Base-by-base conservation (phyloP, 1,140 invertebrate genomes). In the Alviniconcha marisindica region DNA sequence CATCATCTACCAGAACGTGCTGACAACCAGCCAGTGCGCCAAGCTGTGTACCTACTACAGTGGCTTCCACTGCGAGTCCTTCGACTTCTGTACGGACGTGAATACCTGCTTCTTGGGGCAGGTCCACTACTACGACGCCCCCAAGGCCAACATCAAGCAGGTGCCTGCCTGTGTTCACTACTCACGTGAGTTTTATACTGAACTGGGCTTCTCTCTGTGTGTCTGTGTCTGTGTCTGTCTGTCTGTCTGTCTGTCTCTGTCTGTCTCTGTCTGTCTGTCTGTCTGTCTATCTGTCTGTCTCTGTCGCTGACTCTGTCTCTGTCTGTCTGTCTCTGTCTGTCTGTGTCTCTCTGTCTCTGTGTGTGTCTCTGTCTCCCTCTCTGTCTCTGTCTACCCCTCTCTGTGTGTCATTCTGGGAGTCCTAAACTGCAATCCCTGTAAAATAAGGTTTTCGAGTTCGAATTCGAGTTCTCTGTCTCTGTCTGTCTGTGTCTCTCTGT, bases 1-100 rank as follows among this genome's bases (percentile, higher is more conserved):
- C 28, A 86, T 84, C 14, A 88, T 89, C 36, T 91, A 91, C 76
- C 90, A 91, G 78, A 85, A 87, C 31, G 88, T 91, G 24, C 85
- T 77, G 36, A 81, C 82, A 42, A 80, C 85, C n/a, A 88, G 89
- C 69, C 78, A 88, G 51, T 91, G 90, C 73, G 90, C 86, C 31
- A 88, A 88, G 63, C 86, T 91, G 5, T 91, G 90, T 60, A 84
- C 83, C 1, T 87, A 91, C 77, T 89, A 87, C 73, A 84, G 83
- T 31, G 85, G 74, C 21, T 91, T 90, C 74, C 83, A 74, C n/a
- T 91, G 90, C 82, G 89, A 90, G 66, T 91, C 90, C 1, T 91
- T 91, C 69, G 89, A 91, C 60, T 91, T 83, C 81, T 91, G 90
- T 79, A 85, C 85, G 12, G 83, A 87, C 69, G 87, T 91, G 48